Evolutionary conservation across 2,113 vertebrate species (phyloP).

Genomic region (Pseudorectes ferrugineus): DNA sequence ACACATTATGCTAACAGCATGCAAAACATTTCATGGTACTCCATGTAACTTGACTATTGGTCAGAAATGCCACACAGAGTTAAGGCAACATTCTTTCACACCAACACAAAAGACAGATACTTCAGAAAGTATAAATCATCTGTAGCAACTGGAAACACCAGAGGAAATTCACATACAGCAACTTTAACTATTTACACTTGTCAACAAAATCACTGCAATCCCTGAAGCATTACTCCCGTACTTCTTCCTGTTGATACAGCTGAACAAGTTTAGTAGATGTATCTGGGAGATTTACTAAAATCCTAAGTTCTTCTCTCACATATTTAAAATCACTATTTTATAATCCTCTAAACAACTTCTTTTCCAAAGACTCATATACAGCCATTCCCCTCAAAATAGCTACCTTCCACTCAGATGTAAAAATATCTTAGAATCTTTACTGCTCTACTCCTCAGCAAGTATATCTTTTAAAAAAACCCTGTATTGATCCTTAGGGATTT

Average conservation of each 20-base stretch:
- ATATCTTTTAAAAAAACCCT: neutral
- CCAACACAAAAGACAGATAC: neutral
- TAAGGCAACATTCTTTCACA: neutral
- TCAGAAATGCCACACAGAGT: neutral
- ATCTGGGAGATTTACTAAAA: neutral
- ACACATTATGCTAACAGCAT: neutral
- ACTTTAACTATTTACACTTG: neutral
- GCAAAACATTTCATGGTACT: rapidly evolving
- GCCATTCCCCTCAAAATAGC: neutral
- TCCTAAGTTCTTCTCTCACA: neutral
- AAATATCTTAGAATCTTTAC: neutral
- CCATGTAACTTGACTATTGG: neutral
- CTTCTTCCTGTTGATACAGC: neutral
- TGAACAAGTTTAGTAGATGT: neutral
- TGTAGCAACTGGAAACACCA: neutral
- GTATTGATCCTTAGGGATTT: neutral
- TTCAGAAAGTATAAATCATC: neutral
- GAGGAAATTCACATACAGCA: neutral
- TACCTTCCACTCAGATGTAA: neutral
- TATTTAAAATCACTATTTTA: neutral
- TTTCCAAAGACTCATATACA: neutral
- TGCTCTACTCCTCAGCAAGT: neutral
- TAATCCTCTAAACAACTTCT: neutral
- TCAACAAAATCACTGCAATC: neutral
- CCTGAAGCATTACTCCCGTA: neutral